These are phyloP conservation scores for Tortricodes alternella DNA, from an alignment of 2,888 invertebrate genomes.

Conservation along the genomic window DNA sequence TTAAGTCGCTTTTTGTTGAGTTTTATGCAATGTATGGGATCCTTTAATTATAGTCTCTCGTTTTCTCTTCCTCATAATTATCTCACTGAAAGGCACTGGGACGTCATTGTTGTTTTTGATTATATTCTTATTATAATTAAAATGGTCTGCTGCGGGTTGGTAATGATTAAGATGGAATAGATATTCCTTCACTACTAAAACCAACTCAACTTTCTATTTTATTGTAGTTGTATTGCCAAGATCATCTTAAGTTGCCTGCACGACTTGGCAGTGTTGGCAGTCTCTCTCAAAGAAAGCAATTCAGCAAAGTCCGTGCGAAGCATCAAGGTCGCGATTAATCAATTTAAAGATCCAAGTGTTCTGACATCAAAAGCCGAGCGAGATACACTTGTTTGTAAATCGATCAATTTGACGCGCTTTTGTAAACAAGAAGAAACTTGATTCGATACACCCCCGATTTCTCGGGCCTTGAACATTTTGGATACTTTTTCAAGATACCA, in stretches of 20 bases:
- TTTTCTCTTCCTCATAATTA: no score
- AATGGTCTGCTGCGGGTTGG: no score
- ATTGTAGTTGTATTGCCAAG: no score
- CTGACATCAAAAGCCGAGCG: neutral
- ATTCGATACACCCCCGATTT: constrained; percentile 14
- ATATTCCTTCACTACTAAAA: neutral
- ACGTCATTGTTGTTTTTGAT: no score
- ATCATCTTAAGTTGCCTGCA: neutral
- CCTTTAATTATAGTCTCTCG: no score
- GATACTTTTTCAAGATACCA: no score
- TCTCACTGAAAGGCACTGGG: no score
- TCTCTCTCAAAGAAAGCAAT: constrained; percentile 6
- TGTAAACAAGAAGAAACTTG: constrained; percentile 22
- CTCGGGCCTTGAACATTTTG: neutral
- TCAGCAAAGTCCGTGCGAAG: constrained; percentile 13
- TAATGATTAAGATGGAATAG: no score
- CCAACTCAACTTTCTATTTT: neutral
- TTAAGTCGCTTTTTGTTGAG: no score
- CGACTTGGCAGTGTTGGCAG: neutral
- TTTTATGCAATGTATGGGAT: no score
- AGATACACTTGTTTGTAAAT: constrained; percentile 23
- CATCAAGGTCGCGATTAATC: constrained; percentile 24
- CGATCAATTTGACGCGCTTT: constrained; percentile 23
- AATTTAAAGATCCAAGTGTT: neutral
- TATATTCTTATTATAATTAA: no score